Conservation (phyloP, 1,140 invertebrate genomes). For the Lepidurus arcticus region DNA sequence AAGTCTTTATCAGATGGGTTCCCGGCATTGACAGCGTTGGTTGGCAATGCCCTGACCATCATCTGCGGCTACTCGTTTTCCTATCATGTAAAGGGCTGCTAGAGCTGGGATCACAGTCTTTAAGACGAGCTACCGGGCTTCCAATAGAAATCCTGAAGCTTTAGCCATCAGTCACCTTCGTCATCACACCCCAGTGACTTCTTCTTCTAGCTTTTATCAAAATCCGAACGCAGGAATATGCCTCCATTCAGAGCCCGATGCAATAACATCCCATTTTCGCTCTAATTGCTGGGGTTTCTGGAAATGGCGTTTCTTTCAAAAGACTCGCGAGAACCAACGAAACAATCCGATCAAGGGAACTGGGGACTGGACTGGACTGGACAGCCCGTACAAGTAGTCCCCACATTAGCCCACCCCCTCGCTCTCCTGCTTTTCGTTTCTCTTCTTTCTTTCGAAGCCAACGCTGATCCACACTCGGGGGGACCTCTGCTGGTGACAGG, state of each 20-base stretch:
- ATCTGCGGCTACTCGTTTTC: slow-evolving; percentile 1
- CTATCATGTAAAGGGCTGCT: neutral
- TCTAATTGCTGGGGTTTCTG: neutral
- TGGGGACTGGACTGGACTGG: neutral
- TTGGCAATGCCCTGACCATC: neutral
- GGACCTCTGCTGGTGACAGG: slow-evolving; percentile 11
- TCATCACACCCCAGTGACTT: neutral
- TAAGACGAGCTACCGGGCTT: neutral
- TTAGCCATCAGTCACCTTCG: neutral
- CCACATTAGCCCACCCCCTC: neutral
- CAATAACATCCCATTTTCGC: neutral
- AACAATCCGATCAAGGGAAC: neutral
- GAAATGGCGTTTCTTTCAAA: slow-evolving; percentile 10
- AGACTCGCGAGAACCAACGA: neutral
- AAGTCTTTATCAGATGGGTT: slow-evolving; percentile 1
- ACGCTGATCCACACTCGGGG: neutral
- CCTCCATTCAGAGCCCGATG: no score
- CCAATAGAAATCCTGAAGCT: neutral
- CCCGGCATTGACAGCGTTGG: neutral
- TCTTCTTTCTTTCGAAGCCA: neutral
- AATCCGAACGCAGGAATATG: neutral
- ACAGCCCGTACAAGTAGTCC: neutral
- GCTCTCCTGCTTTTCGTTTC: neutral
- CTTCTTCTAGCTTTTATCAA: neutral
- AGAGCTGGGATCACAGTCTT: neutral